Evolutionary conservation across 2,888 invertebrate genomes (phyloP), one percentile per base, ranked within the genome.

Genomic region (Thyatira batis): DNA sequence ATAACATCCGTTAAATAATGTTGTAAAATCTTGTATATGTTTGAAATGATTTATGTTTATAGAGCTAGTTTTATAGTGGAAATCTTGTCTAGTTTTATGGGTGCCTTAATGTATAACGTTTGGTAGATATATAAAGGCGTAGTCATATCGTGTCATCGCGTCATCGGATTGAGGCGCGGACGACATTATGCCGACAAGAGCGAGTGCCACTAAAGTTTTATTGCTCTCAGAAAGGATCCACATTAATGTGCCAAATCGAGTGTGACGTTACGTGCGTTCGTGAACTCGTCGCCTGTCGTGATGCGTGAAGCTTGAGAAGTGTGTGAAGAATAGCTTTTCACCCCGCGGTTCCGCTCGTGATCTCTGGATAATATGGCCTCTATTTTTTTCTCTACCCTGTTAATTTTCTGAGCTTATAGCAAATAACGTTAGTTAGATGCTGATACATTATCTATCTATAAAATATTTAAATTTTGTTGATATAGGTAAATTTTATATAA

Each of bases 181-280:
- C 25, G 45, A 46, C 45, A 13, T 25, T 25, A 13, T 46, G 45
- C 3, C 45, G 45, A 13, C 23, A 25, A 46, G 25, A 46, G 45
- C 25, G 45, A 17, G 13, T 46, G 23, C 25, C 25, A 46, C 23
- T 46, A 46, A 46, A 46, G 25, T 46, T 46, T 46, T 46, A 46
- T 46, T 25, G 23, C 45, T 13, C 45, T 46, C 23, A 23, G 30
- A 39, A 53, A 53, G 54, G 57, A 55, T 61, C 33, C 50, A 55
- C 58, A 52, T 59, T 56, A 55, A 63, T 59, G 55, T 58, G 56
- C 52, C 61, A 54, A 59, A 62, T 60, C 59, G 60, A 54, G 60
- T 55, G 61, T 58, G 56, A 59, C 52, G 54, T 48, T 46, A n/a
- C 23, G 5, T 46, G 25, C 45, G 23, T 25, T 46, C 45, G 23